Percentiles rank a stretch among this genome's conserved stretches.
Conservation (phyloP, 2,888 invertebrate species). For the Dryobotodes eremita region DNA sequence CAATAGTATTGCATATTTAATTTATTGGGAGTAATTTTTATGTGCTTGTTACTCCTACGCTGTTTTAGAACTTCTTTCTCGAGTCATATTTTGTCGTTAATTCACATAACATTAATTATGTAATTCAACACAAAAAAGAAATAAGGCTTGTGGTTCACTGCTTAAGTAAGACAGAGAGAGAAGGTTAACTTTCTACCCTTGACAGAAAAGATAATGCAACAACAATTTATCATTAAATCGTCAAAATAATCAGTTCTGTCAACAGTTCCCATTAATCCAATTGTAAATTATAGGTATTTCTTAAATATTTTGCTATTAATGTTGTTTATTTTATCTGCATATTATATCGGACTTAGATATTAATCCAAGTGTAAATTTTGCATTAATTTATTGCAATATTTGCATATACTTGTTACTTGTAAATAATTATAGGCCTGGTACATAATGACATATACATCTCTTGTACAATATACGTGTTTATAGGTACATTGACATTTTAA, state of each 20-base stretch:
- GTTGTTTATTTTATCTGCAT: conserved; percentile 13
- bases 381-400: conserved; percentile 36
- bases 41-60: neutral
- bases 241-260: neutral
- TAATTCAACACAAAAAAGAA: neutral
- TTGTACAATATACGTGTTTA: conserved; percentile 13
- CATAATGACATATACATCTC: conserved; percentile 10
- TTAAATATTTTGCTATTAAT: neutral
- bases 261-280: neutral
- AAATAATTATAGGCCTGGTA: conserved; percentile 32
- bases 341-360: neutral
- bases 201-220: conserved; percentile 1
- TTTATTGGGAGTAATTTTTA: neutral
- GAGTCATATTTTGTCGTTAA: neutral
- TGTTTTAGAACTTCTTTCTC: neutral
- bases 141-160: neutral
- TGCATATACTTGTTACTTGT: conserved; percentile 31
- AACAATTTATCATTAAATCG: neutral
- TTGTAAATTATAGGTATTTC: neutral
- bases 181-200: neutral
- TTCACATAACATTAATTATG: neutral
- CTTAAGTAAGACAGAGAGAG: neutral
- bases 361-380: conserved; percentile 16
- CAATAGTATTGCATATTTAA: conserved; percentile 11
- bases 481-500: conserved; percentile 40